A percentile compares a stretch with the other conserved stretches of the same genome.
phyloP scores from a whole-genome alignment of 2,797 vertebrate species.

The Tamandua tetradactyla region DNA sequence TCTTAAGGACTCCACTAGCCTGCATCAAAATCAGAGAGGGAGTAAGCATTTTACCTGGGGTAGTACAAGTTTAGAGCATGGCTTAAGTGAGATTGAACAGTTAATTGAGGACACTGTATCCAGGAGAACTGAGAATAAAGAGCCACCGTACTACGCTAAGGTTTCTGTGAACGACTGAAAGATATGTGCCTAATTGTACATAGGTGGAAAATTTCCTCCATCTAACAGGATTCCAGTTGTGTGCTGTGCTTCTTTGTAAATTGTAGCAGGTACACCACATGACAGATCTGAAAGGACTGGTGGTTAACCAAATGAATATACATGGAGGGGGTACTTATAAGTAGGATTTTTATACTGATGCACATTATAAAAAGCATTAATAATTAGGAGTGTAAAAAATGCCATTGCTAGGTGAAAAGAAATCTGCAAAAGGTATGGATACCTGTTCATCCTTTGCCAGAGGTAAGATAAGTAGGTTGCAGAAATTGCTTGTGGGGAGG shows the following conservation, averaged over 20 bases:
- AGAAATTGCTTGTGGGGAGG: background rate
- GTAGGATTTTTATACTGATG: background rate
- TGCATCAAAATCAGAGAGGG: background rate
- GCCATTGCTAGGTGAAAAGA: background rate
- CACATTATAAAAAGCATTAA: background rate
- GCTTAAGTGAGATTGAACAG: background rate
- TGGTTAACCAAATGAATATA: background rate
- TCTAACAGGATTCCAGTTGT: background rate
- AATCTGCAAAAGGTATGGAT: background rate
- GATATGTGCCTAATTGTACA: background rate
- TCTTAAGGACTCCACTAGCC: background rate
- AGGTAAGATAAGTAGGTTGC: background rate
- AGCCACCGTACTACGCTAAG: background rate
- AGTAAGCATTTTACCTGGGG: background rate
- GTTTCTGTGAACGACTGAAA: conserved; percentile 14
- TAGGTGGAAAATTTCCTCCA: background rate
- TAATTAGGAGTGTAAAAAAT: background rate
- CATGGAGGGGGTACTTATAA: background rate
- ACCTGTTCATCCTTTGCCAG: background rate
- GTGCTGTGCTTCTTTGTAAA: background rate
- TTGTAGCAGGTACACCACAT: background rate
- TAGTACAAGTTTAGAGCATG: background rate
- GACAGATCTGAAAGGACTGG: background rate
- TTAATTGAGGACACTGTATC: conserved; percentile 5
- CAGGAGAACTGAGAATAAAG: background rate